Conservation (phyloP, 2,888 invertebrate species). For the Rhaphigaster nebulosa region DNA sequence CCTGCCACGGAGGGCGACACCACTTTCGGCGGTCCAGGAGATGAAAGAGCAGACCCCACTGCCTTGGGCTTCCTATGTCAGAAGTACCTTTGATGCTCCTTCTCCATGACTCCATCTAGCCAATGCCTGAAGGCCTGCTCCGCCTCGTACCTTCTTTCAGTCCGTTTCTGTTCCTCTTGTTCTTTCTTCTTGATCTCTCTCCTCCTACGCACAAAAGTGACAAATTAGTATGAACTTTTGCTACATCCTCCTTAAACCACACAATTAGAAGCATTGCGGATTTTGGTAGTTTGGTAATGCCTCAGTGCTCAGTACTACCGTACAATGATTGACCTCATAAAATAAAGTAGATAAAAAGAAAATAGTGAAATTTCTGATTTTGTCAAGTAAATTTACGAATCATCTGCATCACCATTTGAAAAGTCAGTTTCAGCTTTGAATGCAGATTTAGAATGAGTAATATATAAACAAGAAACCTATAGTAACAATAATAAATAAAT, state of each 20-base stretch:
- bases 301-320: too few relatives aligned
- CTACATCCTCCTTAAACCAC: neutral
- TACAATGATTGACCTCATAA: too few relatives aligned
- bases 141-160: slow-evolving; percentile 64
- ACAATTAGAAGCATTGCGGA: too few relatives aligned
- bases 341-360: too few relatives aligned
- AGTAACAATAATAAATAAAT: too few relatives aligned
- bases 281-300: too few relatives aligned
- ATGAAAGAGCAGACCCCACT: neutral
- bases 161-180: slow-evolving; percentile 59
- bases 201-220: slow-evolving; percentile 48
- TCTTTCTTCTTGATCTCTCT: slow-evolving; percentile 61
- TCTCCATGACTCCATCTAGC: slow-evolving; percentile 65
- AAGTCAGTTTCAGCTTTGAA: too few relatives aligned
- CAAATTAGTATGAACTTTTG: neutral
- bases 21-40: neutral
- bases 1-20: neutral
- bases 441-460: too few relatives aligned
- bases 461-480: too few relatives aligned
- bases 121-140: slow-evolving; percentile 65
- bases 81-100: slow-evolving; percentile 52
- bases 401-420: too few relatives aligned
- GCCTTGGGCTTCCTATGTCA: slow-evolving; percentile 46
- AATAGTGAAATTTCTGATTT: too few relatives aligned
- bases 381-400: too few relatives aligned